Conservation (phyloP, 2,113 vertebrate species). For the Colossoma macropomum region DNA sequence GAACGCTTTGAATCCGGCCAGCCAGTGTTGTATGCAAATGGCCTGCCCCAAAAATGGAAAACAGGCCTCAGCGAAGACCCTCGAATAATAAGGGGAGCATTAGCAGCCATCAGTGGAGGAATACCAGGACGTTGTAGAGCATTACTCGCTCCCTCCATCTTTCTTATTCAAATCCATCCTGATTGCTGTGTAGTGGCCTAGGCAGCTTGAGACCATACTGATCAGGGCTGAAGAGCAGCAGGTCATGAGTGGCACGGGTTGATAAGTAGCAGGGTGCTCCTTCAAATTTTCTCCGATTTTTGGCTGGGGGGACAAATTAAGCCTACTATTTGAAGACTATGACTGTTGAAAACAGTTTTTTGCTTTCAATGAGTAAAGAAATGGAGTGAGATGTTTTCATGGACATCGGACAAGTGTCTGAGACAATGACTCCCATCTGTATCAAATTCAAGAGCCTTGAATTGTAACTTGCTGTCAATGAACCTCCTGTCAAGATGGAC, state of each 20-base stretch:
- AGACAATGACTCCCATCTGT: conserved; percentile 11
- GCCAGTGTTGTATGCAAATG: conserved; percentile 76
- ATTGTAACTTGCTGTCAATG: neutral
- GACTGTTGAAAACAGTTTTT: neutral
- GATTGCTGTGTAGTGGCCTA: conserved; percentile 65
- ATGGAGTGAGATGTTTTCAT: neutral
- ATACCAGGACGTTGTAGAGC: conserved; percentile 67
- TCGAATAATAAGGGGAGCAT: conserved; percentile 73
- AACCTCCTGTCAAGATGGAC: neutral
- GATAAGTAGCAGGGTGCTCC: conserved; percentile 23
- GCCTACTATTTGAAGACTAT: conserved; percentile 7
- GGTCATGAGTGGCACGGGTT: conserved; percentile 10
- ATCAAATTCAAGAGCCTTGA: conserved; percentile 1
- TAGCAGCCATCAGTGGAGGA: conserved; percentile 59
- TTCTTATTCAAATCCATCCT: conserved; percentile 74
- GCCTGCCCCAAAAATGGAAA: conserved; percentile 67
- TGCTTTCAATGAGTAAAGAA: neutral
- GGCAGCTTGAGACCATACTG: conserved; percentile 55
- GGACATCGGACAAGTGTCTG: neutral
- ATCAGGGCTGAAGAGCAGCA: conserved; percentile 57
- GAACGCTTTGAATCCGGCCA: conserved; percentile 41
- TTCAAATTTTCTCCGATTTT: conserved; percentile 5
- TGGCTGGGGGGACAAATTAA: neutral
- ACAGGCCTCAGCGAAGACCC: conserved; percentile 68
- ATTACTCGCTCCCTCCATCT: conserved; percentile 70